Conservation (phyloP, 1,140 invertebrate species). For the Apis florea region DNA sequence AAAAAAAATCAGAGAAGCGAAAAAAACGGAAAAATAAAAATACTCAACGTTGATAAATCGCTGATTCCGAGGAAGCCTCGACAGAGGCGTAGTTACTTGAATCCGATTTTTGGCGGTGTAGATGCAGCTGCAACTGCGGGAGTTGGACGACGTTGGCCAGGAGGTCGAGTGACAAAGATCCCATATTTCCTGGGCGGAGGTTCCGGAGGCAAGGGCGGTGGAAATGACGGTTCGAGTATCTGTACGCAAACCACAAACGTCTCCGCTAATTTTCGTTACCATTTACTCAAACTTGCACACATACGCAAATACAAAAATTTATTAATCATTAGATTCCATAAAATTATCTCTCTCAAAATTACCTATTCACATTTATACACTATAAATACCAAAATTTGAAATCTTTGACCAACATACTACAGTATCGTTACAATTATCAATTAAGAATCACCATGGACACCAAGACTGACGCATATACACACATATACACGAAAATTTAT, state of each 20-base stretch:
- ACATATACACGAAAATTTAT: too few relatives aligned
- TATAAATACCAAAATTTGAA: too few relatives aligned
- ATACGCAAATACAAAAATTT: too few relatives aligned
- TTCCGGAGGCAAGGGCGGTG: conserved; percentile 61
- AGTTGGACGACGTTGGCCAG: conserved; percentile 56
- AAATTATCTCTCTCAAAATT: too few relatives aligned
- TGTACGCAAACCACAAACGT: conserved; percentile 15
- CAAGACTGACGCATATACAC: too few relatives aligned
- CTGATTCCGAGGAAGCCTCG: conserved; percentile 61
- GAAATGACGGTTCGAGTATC: conserved; percentile 72
- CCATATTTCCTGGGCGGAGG: conserved; percentile 71
- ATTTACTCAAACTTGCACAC: too few relatives aligned
- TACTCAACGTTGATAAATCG: conserved; percentile 28
- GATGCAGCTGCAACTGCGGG: conserved; percentile 32
- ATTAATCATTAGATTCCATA: too few relatives aligned
- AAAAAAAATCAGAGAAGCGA: too few relatives aligned
- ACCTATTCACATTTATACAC: too few relatives aligned
- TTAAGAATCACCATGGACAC: neutral
- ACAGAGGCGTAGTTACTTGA: conserved; percentile 68
- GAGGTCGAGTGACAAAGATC: conserved; percentile 70
- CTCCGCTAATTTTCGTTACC: neutral
- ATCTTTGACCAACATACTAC: too few relatives aligned
- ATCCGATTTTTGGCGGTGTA: conserved; percentile 62
- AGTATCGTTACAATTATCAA: neutral
- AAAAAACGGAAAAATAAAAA: too few relatives aligned